Conservation (phyloP, 2,888 invertebrate genomes). For the Lithophane semibrunnea region DNA sequence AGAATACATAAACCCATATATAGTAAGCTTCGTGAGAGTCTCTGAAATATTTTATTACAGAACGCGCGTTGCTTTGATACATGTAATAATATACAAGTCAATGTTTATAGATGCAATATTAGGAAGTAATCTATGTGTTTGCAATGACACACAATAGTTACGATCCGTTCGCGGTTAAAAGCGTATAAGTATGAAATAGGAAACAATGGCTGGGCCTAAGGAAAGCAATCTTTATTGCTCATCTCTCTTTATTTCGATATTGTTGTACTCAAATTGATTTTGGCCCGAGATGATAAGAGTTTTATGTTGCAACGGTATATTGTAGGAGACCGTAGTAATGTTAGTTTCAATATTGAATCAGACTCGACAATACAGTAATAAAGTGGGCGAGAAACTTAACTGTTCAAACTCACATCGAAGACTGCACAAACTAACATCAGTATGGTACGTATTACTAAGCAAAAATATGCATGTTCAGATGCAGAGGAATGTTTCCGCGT, state of each 20-base stretch:
- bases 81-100: conserved; percentile 31
- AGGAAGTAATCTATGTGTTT: conserved; percentile 54
- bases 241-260: conserved; percentile 82
- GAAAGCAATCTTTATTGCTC: conserved; percentile 84
- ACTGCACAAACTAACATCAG: conserved; percentile 61
- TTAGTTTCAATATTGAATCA: conserved; percentile 84
- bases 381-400: conserved; percentile 75
- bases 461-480: conserved; percentile 74
- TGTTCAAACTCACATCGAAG: conserved; percentile 69
- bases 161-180: conserved; percentile 74
- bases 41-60: conserved; percentile 53
- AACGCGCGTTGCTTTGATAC: conserved; percentile 32
- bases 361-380: conserved; percentile 72
- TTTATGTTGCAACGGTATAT: conserved; percentile 85
- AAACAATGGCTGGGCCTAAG: conserved; percentile 82
- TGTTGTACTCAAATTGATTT: conserved; percentile 84
- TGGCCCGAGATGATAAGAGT: conserved; percentile 82
- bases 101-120: conserved; percentile 51
- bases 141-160: conserved; percentile 50
- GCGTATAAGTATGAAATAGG: conserved; percentile 76
- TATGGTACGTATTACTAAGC: conserved; percentile 71
- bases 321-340: conserved; percentile 78
- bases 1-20: conserved; percentile 56
- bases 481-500: conserved; percentile 74
- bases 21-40: conserved; percentile 42